A percentile compares a stretch with the other conserved stretches of the same genome.
These are phyloP conservation scores for Acipenser transmontanus DNA, from an alignment of 2,797 vertebrate genomes.

Conservation along the genomic window DNA sequence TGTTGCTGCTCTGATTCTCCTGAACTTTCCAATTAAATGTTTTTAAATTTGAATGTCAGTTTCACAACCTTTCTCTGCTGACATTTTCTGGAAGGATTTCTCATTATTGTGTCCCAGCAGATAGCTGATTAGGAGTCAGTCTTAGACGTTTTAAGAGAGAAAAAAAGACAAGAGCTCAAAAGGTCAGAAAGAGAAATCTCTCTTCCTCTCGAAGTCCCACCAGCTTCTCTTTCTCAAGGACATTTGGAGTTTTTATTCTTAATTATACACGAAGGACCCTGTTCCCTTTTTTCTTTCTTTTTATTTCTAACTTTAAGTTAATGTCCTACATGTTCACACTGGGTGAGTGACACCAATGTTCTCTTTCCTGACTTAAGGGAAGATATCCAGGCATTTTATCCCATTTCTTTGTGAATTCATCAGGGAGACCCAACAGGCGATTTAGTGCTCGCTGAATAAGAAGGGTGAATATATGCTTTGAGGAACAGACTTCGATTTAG, in stretches of 20 bases:
- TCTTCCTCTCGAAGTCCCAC: constrained; percentile 12
- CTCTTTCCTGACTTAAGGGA: background rate
- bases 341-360: constrained; percentile 6
- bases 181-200: constrained; percentile 11
- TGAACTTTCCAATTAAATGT: constrained; percentile 8
- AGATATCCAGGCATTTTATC: background rate
- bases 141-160: constrained; percentile 3
- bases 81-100: constrained; percentile 17
- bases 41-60: constrained; percentile 16
- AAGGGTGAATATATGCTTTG: too few species aligned
- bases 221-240: constrained; percentile 16
- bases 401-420: background rate
- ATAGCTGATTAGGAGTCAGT: constrained; percentile 12
- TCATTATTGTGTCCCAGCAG: constrained; percentile 10
- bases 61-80: constrained; percentile 5
- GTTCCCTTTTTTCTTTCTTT: background rate
- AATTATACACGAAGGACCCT: constrained; percentile 18
- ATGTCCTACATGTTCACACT: constrained; percentile 10
- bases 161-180: constrained; percentile 4
- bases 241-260: constrained; percentile 11
- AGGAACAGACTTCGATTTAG: too few species aligned
- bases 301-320: background rate
- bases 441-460: too few species aligned
- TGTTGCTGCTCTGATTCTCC: constrained; percentile 3
- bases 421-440: background rate